These are phyloP conservation scores for Mixornis gularis DNA, from an alignment of 2,113 vertebrate genomes.

Conservation along the genomic window DNA sequence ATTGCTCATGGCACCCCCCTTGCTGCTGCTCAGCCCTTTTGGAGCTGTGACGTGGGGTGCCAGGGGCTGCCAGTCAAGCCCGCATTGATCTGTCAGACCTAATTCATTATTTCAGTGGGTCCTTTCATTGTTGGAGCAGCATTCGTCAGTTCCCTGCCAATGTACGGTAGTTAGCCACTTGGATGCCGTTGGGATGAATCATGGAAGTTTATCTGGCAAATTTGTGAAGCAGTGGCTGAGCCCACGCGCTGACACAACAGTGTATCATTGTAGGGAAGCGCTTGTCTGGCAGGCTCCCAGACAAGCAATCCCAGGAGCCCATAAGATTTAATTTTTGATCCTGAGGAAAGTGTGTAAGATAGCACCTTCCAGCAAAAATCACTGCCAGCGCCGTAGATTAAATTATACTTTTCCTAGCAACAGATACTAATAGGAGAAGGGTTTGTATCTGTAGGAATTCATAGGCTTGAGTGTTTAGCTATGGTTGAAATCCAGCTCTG, in stretches of 20 bases:
- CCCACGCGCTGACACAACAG: constrained; percentile 27
- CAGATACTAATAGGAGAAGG: not conserved
- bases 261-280: not conserved
- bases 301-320: constrained; percentile 17
- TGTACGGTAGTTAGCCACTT: constrained; percentile 28
- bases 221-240: constrained; percentile 22
- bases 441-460: not conserved
- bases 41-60: not conserved
- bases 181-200: constrained; percentile 31
- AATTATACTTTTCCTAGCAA: not conserved
- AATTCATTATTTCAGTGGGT: not conserved
- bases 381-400: not conserved
- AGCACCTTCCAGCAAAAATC: constrained; percentile 27
- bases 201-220: constrained; percentile 25
- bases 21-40: not conserved
- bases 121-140: constrained; percentile 3
- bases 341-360: not conserved
- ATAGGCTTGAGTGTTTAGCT: not conserved
- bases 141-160: not conserved
- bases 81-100: not conserved
- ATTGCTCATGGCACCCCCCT: not conserved
- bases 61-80: not conserved
- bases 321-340: constrained; percentile 52
- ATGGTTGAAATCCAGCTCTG: not conserved
- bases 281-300: constrained; percentile 46